Percentiles rank a stretch among this genome's conserved stretches.
phyloP scores from a whole-genome alignment of 2,888 invertebrate genomes.

The Merodon equestris region DNA sequence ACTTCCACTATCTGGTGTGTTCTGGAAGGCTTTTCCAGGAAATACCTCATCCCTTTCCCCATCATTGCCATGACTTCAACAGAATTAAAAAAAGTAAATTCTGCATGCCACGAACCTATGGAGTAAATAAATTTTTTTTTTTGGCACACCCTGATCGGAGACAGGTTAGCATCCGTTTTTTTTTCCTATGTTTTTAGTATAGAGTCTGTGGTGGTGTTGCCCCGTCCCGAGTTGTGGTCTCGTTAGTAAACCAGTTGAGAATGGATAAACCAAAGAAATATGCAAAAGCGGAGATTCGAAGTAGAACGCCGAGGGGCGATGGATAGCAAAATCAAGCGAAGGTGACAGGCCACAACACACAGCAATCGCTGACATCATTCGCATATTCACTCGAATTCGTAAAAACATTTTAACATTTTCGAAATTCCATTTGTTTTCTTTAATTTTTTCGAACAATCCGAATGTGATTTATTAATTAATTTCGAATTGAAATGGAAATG shows the following conservation, averaged over 20 bases:
- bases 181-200: slow-evolving; percentile 6
- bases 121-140: slow-evolving; percentile 5
- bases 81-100: slow-evolving; percentile 17
- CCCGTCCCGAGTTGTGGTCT: not conserved
- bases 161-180: slow-evolving; percentile 25
- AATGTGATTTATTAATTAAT: slow-evolving; percentile 36
- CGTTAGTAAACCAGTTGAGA: slow-evolving; percentile 21
- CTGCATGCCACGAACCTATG: slow-evolving; percentile 29
- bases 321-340: slow-evolving; percentile 25
- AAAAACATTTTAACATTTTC: slow-evolving; percentile 1
- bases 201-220: no score
- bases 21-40: slow-evolving; percentile 43
- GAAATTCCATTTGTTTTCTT: not conserved
- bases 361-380: slow-evolving; percentile 55
- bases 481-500: slow-evolving; percentile 13
- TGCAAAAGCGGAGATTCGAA: not conserved
- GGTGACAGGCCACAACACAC: slow-evolving; percentile 5
- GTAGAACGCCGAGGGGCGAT: not conserved
- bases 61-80: not conserved
- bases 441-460: not conserved
- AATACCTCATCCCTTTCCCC: slow-evolving; percentile 34
- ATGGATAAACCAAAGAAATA: slow-evolving; percentile 39
- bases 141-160: slow-evolving; percentile 52
- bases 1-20: no score
- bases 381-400: not conserved